Percentiles rank a stretch among this genome's conserved stretches.
phyloP scores from a whole-genome alignment of 2,113 vertebrate genomes.

The Ochotona princeps region DNA sequence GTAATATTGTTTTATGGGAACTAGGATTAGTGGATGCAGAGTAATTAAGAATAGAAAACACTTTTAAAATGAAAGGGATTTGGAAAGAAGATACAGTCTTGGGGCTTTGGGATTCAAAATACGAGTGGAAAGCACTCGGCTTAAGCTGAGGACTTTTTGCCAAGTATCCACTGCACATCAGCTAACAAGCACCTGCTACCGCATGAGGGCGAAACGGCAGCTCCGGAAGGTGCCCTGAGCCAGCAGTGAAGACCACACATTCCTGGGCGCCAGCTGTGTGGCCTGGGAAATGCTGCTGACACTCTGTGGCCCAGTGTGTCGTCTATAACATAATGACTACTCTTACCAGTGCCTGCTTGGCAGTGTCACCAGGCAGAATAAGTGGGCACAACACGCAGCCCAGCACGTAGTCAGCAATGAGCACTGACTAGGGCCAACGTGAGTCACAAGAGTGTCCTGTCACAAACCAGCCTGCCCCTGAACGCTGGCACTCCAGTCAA shows the following conservation, averaged over 20 bases:
- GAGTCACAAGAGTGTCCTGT: neutral
- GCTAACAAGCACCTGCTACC: neutral
- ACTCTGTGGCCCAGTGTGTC: neutral
- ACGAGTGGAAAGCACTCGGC: too few species aligned
- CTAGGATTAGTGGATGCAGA: neutral
- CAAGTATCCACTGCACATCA: neutral
- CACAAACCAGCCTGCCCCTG: neutral
- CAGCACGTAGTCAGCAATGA: neutral
- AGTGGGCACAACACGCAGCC: neutral
- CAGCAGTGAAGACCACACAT: neutral
- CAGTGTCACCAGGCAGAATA: neutral
- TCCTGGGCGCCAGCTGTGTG: neutral
- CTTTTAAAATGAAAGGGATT: neutral
- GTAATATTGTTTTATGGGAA: neutral
- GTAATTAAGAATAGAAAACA: slow-evolving; percentile 22
- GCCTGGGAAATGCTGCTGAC: neutral
- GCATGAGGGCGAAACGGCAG: neutral
- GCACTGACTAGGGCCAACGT: accelerated
- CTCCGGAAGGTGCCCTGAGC: neutral
- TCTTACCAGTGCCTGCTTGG: neutral
- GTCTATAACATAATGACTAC: neutral
- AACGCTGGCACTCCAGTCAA: neutral
- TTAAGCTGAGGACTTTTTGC: neutral
- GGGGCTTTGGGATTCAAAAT: neutral
- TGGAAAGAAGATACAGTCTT: neutral